Percentiles rank a stretch among this genome's conserved stretches.
Conservation (phyloP, 2,113 vertebrate species). For the Dipodomys stephensi region DNA sequence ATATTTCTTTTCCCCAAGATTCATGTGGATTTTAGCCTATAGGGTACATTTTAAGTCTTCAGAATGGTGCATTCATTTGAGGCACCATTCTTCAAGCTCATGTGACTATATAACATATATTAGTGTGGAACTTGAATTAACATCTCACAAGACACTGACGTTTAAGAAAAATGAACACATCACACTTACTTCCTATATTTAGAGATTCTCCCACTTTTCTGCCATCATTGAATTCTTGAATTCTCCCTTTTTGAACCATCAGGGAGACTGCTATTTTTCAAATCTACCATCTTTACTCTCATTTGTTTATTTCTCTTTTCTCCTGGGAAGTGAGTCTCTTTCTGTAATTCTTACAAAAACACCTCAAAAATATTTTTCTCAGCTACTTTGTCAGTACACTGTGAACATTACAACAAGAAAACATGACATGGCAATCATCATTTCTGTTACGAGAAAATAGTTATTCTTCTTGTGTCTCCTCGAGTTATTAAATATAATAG, state of each 20-base stretch:
- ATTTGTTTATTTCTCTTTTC: neutral
- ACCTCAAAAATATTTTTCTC: neutral
- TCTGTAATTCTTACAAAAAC: neutral
- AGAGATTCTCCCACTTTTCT: neutral
- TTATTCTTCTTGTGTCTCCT: slow-evolving; percentile 21
- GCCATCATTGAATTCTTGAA: neutral
- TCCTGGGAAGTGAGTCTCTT: neutral
- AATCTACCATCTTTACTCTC: neutral
- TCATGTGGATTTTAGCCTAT: neutral
- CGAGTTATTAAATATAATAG: neutral
- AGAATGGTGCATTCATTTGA: neutral
- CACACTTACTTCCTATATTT: neutral
- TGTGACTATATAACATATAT: neutral
- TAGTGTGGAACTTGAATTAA: neutral
- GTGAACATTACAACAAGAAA: neutral
- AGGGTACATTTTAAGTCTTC: neutral
- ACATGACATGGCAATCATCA: neutral
- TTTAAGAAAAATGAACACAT: neutral
- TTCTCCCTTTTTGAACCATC: neutral
- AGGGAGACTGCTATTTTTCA: neutral
- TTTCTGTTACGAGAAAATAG: slow-evolving; percentile 7
- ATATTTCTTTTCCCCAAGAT: neutral
- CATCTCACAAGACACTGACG: too few species aligned
- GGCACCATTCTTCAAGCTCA: neutral
- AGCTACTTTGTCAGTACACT: neutral